Evolutionary conservation across 2,113 vertebrate species (phyloP).

Genomic region (Macroglossus sobrinus): DNA sequence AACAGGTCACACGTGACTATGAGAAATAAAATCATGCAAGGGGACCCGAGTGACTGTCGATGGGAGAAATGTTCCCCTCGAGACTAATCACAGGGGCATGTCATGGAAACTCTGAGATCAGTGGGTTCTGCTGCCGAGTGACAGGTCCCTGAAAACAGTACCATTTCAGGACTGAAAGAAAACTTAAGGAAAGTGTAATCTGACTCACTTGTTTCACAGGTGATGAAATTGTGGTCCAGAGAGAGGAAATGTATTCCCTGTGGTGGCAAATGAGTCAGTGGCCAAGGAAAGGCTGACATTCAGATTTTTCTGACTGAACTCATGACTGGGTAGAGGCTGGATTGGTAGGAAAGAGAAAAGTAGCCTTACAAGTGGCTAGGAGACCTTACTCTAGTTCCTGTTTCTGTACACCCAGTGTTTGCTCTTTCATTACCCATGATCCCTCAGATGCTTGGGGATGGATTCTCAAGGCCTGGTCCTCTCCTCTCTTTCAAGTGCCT

Average conservation of each 20-base stretch:
- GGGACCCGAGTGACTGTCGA: neutral
- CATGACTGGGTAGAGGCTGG: neutral
- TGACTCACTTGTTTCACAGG: neutral
- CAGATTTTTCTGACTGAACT: neutral
- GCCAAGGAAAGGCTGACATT: neutral
- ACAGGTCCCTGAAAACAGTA: neutral
- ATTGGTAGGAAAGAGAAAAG: neutral
- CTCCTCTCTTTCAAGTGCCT: neutral
- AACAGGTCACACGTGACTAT: neutral
- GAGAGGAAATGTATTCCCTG: neutral
- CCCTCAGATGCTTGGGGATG: neutral
- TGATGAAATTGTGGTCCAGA: neutral
- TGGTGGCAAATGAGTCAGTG: neutral
- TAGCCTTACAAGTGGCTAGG: neutral
- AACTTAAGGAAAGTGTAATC: neutral
- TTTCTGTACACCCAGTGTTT: neutral
- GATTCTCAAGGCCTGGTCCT: neutral
- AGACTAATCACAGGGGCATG: neutral
- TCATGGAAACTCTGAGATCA: neutral
- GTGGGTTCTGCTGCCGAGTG: neutral
- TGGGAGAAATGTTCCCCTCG: rapidly evolving
- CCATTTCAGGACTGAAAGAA: neutral
- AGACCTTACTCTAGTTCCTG: neutral
- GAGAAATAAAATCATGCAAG: neutral
- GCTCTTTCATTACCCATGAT: neutral